These are phyloP conservation scores for Bombus sibiricus DNA, from an alignment of 1,140 invertebrate species.

Conservation along the genomic window DNA sequence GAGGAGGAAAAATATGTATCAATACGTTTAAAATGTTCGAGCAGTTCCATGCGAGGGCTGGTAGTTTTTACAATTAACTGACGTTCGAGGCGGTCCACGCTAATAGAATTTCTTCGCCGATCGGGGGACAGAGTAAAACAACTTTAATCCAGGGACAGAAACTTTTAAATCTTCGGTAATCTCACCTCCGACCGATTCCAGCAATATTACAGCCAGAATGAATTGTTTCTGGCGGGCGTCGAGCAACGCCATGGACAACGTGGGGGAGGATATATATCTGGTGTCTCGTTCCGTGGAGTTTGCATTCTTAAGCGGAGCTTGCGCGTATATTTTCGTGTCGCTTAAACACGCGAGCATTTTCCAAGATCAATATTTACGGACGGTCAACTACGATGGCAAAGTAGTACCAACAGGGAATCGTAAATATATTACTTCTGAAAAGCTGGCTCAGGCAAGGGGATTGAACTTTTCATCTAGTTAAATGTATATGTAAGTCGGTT, in stretches of 20 bases:
- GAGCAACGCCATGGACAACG: too few relatives aligned
- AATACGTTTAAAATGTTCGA: slow-evolving; percentile 3
- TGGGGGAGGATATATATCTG: too few relatives aligned
- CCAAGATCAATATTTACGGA: slow-evolving; percentile 36
- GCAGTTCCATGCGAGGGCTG: not conserved
- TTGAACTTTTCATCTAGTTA: slow-evolving; percentile 5
- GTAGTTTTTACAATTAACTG: slow-evolving; percentile 35
- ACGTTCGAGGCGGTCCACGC: not conserved
- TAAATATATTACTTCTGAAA: slow-evolving; percentile 36
- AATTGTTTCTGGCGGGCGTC: not conserved
- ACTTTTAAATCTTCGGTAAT: slow-evolving; percentile 50
- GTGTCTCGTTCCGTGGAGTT: not conserved
- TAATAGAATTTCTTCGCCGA: slow-evolving; percentile 39
- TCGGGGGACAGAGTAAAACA: slow-evolving; percentile 3
- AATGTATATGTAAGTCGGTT: not conserved
- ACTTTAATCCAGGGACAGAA: slow-evolving; percentile 33
- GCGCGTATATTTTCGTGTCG: slow-evolving; percentile 8
- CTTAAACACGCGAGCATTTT: slow-evolving; percentile 7
- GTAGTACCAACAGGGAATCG: not conserved
- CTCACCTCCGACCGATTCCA: slow-evolving; percentile 8
- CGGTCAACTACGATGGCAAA: slow-evolving; percentile 9
- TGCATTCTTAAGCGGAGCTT: slow-evolving; percentile 15
- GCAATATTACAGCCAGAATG: slow-evolving; percentile 17
- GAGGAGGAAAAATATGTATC: not conserved
- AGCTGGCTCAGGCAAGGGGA: not conserved